Evolutionary conservation across 2,888 invertebrate species (phyloP), one percentile per base, ranked within the genome.

Genomic region (Neoaliturus tenellus): DNA sequence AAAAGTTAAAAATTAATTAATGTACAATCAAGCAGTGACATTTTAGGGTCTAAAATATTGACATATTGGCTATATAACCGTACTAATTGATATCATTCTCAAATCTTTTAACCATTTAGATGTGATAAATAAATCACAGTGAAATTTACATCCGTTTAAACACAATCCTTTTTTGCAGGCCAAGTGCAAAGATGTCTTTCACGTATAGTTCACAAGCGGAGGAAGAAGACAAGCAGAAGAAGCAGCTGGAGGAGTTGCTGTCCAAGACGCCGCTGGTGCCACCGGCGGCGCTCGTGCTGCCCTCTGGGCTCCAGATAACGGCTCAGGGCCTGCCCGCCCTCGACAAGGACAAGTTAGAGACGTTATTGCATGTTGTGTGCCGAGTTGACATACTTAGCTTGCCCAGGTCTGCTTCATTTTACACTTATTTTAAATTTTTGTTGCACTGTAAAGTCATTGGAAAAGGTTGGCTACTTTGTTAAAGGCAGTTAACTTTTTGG

Each of bases 311-410:
- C 35, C 87, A 88, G 73, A 87, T 89, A 23, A 85, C 88, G 85
- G 67, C 89, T 88, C 90, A 89, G 51, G 91, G 90, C 28, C 86
- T 92, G 39, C 90, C 91, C 10, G 90, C 91, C 12, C 90, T 91
- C 35, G 91, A 91, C 82, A 89, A 89, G 85, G 89, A 90, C 84
- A 89, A 90, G 86, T 88, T 92, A 86, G 90, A 91, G 85, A 88
- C 89, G 84, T 89, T 91, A 84, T 86, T 92, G 85, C 87, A 87
- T 86, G 85, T 86, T 83, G 87, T 88, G 85, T 87, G 84, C 85
- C 82, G 86, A 69, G 55, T 86, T 83, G 83, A 83, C 81, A 84
- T 83, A 85, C 85, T 85, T 85, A 71, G 85, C 81, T 69, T 84
- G 78, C 86, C 85, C 84, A 89, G 88, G 88, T 88, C 86, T 87